These are phyloP conservation scores for Drosophila barbarae DNA, from an alignment of 2,888 invertebrate genomes.

Conservation along the genomic window DNA sequence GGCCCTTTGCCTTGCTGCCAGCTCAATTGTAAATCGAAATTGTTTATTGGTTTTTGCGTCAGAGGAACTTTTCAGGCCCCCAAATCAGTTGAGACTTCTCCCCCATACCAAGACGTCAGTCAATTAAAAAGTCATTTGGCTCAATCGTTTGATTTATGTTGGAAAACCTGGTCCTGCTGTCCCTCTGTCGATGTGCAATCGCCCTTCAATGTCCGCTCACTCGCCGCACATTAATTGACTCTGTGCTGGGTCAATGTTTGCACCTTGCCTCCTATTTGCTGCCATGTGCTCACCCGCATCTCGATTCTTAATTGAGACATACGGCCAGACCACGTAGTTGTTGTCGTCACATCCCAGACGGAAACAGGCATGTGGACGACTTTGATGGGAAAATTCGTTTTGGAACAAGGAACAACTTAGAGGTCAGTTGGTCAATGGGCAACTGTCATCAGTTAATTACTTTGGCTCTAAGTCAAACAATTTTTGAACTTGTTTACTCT, in stretches of 20 bases:
- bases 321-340: neutral
- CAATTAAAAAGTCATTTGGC: constrained; percentile 53
- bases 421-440: constrained; percentile 23
- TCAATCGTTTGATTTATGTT: constrained; percentile 59
- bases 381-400: constrained; percentile 6
- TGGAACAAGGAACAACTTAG: neutral
- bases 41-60: constrained; percentile 38
- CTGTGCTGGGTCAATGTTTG: constrained; percentile 45
- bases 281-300: constrained; percentile 14
- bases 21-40: constrained; percentile 39
- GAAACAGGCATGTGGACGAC: constrained; percentile 7
- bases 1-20: constrained; percentile 11
- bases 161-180: constrained; percentile 8
- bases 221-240: constrained; percentile 59
- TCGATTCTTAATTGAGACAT: constrained; percentile 41
- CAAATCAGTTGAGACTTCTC: constrained; percentile 25
- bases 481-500: neutral
- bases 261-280: constrained; percentile 37
- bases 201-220: constrained; percentile 9
- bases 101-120: constrained; percentile 37
- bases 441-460: constrained; percentile 11
- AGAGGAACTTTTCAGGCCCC: constrained; percentile 18
- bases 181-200: neutral
- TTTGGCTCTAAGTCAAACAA: neutral
- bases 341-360: constrained; percentile 14